A percentile compares a stretch with the other conserved stretches of the same genome.
These are phyloP conservation scores for Pheosia tremula DNA, from an alignment of 2,888 invertebrate species.

Conservation along the genomic window DNA sequence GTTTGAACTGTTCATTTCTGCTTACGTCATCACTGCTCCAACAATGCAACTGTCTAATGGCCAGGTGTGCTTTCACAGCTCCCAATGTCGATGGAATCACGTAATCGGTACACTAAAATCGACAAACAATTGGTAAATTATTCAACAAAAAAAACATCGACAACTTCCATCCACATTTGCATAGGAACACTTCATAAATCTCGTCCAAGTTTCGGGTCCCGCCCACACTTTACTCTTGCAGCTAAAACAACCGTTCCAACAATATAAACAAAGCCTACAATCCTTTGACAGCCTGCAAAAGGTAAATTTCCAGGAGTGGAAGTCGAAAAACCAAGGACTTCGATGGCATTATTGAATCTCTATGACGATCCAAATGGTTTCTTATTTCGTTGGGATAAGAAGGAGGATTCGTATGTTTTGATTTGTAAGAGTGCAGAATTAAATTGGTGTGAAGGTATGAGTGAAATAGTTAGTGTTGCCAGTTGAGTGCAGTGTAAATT, in stretches of 20 bases:
- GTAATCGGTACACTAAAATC: conserved; percentile 39
- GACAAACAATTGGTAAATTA: conserved; percentile 45
- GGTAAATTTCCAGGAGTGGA: conserved; percentile 57
- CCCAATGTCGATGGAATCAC: conserved; percentile 14
- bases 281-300: conserved; percentile 49
- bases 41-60: background rate
- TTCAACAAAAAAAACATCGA: conserved; percentile 39
- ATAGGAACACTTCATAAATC: conserved; percentile 67
- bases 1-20: background rate
- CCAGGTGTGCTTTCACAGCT: background rate
- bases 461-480: conserved; percentile 76
- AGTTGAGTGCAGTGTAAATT: conserved; percentile 80
- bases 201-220: conserved; percentile 50
- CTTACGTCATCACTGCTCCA: background rate
- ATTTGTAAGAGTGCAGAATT: conserved; percentile 18
- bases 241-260: conserved; percentile 47
- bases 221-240: conserved; percentile 50
- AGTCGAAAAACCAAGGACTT: conserved; percentile 51
- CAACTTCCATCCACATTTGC: conserved; percentile 50
- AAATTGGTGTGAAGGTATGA: conserved; percentile 52
- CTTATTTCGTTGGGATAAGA: conserved; percentile 33
- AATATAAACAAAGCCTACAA: conserved; percentile 62
- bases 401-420: conserved; percentile 20
- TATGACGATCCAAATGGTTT: conserved; percentile 17
- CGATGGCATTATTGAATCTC: conserved; percentile 21